Conservation (phyloP, 2,888 invertebrate species). For the Megaustenia siamemsis region DNA sequence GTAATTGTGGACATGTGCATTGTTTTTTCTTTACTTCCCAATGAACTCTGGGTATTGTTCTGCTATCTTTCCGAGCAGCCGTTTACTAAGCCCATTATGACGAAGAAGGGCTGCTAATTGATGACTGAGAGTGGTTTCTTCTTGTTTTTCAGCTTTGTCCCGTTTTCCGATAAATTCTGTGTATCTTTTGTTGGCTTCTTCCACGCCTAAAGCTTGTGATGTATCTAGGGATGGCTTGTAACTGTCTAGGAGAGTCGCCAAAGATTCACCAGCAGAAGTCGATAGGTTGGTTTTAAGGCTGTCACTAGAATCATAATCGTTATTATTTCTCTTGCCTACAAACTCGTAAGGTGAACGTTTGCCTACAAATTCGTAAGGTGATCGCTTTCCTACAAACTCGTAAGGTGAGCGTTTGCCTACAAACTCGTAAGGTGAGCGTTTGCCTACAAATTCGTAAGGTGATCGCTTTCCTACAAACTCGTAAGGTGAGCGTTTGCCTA, state of each 20-base stretch:
- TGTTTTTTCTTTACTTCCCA: slow-evolving; percentile 10
- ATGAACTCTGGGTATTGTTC: slow-evolving; percentile 45
- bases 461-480: slow-evolving; percentile 32
- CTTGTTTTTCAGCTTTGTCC: slow-evolving; percentile 32
- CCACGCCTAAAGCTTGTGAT: not conserved
- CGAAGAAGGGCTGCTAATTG: slow-evolving; percentile 26
- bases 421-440: too few relatives aligned
- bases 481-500: slow-evolving; percentile 26
- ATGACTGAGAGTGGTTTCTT: not conserved
- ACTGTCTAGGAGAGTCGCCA: not conserved
- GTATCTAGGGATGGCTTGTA: not conserved
- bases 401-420: too few relatives aligned
- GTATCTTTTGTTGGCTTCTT: not conserved
- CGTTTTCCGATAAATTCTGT: slow-evolving; percentile 37
- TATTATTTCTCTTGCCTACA: not conserved
- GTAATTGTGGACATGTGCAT: not conserved
- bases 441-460: too few relatives aligned
- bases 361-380: slow-evolving; percentile 24
- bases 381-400: slow-evolving; percentile 30
- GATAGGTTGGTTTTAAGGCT: not conserved
- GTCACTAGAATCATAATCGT: not conserved
- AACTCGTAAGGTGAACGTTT: too few relatives aligned
- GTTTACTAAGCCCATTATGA: slow-evolving; percentile 24
- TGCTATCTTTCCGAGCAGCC: slow-evolving; percentile 18
- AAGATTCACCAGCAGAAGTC: not conserved